A percentile compares a stretch with the other conserved stretches of the same genome.
phyloP scores from a whole-genome alignment of 2,113 vertebrate genomes.

The Xerus inauris region DNA sequence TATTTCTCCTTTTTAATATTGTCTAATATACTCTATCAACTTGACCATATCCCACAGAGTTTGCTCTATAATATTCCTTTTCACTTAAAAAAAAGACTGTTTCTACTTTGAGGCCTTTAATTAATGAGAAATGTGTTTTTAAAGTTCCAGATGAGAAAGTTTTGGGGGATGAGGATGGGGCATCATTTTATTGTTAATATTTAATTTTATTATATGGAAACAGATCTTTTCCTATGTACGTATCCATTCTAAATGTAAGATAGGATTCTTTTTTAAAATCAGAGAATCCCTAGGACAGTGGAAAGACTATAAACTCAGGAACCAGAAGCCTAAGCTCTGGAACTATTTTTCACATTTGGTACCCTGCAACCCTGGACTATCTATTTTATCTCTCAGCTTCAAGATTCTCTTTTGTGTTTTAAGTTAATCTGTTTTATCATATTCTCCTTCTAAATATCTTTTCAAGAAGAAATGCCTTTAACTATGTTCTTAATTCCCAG shows the following conservation, averaged over 20 bases:
- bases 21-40: neutral
- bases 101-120: neutral
- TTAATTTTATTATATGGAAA: neutral
- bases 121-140: slow-evolving; percentile 14
- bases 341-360: neutral
- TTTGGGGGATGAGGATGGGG: neutral
- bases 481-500: slow-evolving; percentile 28
- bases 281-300: neutral
- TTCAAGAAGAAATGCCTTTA: slow-evolving; percentile 2
- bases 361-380: no score
- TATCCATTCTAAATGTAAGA: neutral
- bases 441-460: neutral
- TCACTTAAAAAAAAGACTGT: neutral
- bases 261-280: neutral
- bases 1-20: neutral
- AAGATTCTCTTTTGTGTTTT: slow-evolving; percentile 15
- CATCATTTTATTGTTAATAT: neutral
- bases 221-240: neutral
- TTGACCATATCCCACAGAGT: neutral
- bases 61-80: neutral
- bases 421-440: neutral
- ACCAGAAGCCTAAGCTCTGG: neutral
- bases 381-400: neutral
- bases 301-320: neutral
- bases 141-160: neutral